These are phyloP conservation scores for Willisornis vidua DNA, from an alignment of 2,113 vertebrate genomes.

Conservation along the genomic window DNA sequence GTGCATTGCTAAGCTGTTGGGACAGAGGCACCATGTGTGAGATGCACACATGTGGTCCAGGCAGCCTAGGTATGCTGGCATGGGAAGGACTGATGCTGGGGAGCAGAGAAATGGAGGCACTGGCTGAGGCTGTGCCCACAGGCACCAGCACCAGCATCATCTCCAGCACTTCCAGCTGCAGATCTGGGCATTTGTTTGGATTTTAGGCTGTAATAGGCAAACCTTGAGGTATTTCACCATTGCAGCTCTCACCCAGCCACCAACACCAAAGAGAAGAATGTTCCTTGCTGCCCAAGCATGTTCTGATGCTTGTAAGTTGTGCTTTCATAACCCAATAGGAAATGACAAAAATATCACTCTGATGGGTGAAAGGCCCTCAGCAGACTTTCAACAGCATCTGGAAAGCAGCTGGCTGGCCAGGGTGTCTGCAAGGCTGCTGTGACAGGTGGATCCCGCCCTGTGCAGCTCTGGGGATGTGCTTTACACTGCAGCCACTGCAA, in stretches of 20 bases:
- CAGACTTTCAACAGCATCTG: not conserved
- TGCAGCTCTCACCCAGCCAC: rapidly evolving
- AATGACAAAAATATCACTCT: not conserved
- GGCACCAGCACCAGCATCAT: not conserved
- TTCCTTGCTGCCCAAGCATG: not conserved
- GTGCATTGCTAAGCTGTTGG: rapidly evolving
- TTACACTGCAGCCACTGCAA: not conserved
- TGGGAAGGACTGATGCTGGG: rapidly evolving
- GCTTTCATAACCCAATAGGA: not conserved
- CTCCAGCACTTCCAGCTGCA: not conserved
- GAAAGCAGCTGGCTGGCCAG: not conserved
- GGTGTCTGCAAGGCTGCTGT: not conserved
- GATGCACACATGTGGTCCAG: rapidly evolving
- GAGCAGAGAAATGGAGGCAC: not conserved
- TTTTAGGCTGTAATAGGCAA: not conserved
- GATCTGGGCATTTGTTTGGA: not conserved
- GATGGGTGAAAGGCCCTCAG: not conserved
- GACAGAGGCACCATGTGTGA: not conserved
- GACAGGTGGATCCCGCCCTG: not conserved
- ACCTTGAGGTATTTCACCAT: not conserved
- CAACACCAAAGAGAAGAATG: not conserved
- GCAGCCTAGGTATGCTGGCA: not conserved
- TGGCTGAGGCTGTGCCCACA: rapidly evolving
- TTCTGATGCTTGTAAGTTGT: rapidly evolving
- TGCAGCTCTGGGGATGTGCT: not conserved